Percentiles rank a stretch among this genome's conserved stretches.
phyloP scores from a whole-genome alignment of 2,113 vertebrate species.

The Urocynchramus pylzowi region DNA sequence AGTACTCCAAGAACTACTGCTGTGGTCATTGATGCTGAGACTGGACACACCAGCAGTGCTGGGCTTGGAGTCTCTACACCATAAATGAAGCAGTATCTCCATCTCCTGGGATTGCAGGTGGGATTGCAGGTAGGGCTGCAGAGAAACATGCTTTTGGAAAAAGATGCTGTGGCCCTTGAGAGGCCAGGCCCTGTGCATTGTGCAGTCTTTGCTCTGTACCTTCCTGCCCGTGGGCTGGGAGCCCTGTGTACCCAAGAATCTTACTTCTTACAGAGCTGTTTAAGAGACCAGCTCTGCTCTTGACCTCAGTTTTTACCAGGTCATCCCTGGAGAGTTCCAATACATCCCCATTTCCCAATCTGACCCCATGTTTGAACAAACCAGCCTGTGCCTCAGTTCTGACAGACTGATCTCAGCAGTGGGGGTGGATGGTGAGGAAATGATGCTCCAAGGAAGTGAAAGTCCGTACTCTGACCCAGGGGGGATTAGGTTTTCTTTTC shows the following conservation, averaged over 20 bases:
- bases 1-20: neutral
- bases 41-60: neutral
- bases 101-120: neutral
- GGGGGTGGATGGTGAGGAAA: neutral
- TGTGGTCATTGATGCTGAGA: neutral
- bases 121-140: neutral
- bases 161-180: neutral
- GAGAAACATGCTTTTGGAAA: neutral
- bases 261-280: neutral
- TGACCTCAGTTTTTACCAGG: neutral
- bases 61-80: neutral
- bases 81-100: neutral
- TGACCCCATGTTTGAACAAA: neutral
- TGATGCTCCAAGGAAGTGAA: neutral
- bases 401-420: neutral
- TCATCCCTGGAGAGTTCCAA: neutral
- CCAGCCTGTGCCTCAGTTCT: neutral
- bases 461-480: neutral
- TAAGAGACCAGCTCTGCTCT: neutral
- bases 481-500: neutral
- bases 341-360: neutral
- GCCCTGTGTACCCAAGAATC: neutral
- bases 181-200: neutral
- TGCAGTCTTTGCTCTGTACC: neutral
- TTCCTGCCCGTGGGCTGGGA: neutral